A percentile compares a stretch with the other conserved stretches of the same genome.
phyloP scores from a whole-genome alignment of 2,888 invertebrate species.

The Ochropleura leucogaster region DNA sequence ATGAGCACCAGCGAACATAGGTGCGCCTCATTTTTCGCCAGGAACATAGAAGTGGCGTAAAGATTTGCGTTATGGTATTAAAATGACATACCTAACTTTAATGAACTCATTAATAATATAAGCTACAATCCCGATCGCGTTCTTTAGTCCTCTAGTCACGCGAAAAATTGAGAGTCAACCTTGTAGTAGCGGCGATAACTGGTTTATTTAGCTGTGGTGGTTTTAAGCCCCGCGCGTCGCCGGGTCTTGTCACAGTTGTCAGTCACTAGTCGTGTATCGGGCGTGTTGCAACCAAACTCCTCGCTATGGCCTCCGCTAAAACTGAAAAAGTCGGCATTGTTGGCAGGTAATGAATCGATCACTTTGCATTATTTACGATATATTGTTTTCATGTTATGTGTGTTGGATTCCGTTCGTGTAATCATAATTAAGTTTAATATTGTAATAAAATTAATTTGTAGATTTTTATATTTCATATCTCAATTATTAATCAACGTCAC shows the following conservation, averaged over 20 bases:
- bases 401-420: slow-evolving; percentile 1
- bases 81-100: neutral
- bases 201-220: slow-evolving; percentile 64
- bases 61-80: neutral
- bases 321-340: slow-evolving; percentile 94
- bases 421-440: neutral
- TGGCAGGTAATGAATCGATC: slow-evolving; percentile 91
- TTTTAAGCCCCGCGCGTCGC: slow-evolving; percentile 66
- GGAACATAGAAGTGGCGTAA: neutral
- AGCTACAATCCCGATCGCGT: neutral
- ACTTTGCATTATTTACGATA: neutral
- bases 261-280: slow-evolving; percentile 71
- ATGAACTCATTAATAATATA: neutral
- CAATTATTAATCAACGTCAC: neutral
- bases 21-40: neutral
- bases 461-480: neutral
- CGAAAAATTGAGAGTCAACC: slow-evolving; percentile 57
- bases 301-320: slow-evolving; percentile 83
- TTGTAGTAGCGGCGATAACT: slow-evolving; percentile 70
- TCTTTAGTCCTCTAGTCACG: slow-evolving; percentile 20
- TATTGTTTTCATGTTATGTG: neutral
- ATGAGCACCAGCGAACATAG: neutral
- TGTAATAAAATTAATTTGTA: neutral
- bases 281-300: slow-evolving; percentile 63
- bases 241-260: slow-evolving; percentile 58